A percentile compares a stretch with the other conserved stretches of the same genome.
These are phyloP conservation scores for Eulacestoma nigropectus DNA, from an alignment of 2,113 vertebrate species.

Conservation along the genomic window DNA sequence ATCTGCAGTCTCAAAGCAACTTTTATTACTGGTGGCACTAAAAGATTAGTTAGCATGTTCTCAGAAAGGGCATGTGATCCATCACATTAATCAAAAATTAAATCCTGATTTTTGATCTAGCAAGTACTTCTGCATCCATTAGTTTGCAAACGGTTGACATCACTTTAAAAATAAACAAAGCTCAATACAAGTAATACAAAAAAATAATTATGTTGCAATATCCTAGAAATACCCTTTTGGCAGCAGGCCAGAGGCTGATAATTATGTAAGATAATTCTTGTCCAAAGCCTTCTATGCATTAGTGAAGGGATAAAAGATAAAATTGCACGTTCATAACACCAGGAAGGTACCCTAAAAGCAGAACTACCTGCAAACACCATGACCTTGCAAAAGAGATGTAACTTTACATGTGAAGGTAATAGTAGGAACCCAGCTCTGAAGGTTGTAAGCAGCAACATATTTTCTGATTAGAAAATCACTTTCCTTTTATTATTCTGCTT, in stretches of 20 bases:
- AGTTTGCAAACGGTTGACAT: not conserved
- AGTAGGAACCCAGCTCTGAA: not conserved
- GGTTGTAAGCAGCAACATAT: not conserved
- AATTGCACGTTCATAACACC: not conserved
- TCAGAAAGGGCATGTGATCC: not conserved
- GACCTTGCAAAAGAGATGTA: not conserved
- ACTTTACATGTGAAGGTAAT: not conserved
- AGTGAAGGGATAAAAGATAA: not conserved
- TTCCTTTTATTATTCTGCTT: not conserved
- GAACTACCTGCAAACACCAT: not conserved
- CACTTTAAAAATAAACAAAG: not conserved
- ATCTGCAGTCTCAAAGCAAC: not conserved
- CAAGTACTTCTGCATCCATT: not conserved
- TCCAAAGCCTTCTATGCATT: not conserved
- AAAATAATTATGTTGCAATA: not conserved
- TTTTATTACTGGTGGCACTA: not conserved
- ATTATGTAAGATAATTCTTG: not conserved
- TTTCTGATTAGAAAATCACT: not conserved
- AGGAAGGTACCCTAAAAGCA: not conserved
- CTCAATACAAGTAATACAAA: not conserved
- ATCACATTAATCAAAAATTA: not conserved
- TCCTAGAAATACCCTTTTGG: not conserved
- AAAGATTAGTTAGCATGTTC: not conserved
- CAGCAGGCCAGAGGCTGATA: not conserved
- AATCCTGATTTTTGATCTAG: not conserved